phyloP scores from a whole-genome alignment of 1,140 invertebrate genomes.

The Frieseomelitta varia region DNA sequence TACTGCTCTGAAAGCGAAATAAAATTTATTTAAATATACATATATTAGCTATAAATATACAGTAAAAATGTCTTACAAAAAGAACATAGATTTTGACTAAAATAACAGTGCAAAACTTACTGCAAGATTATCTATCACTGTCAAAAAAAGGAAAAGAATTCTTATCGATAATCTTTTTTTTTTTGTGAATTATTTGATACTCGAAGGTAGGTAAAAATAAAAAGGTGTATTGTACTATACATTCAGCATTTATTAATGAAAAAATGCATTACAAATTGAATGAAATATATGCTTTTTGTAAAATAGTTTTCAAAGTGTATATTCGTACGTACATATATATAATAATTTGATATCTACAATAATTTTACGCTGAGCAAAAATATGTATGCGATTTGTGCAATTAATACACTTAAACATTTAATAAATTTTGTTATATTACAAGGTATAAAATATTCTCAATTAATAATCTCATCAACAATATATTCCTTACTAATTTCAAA shows the following conservation, averaged over 20 bases:
- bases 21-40: slow-evolving; percentile 45
- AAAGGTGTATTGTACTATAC: slow-evolving; percentile 53
- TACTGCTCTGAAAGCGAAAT: slow-evolving; percentile 71
- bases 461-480: neutral
- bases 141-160: neutral
- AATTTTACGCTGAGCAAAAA: slow-evolving; percentile 6
- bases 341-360: slow-evolving; percentile 29
- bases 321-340: neutral
- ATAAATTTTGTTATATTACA: slow-evolving; percentile 7
- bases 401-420: neutral
- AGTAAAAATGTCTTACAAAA: neutral
- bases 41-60: neutral
- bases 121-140: neutral
- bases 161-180: slow-evolving; percentile 18
- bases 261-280: slow-evolving; percentile 65
- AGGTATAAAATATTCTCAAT: slow-evolving; percentile 14
- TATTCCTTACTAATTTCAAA: neutral
- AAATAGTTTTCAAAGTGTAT: slow-evolving; percentile 29
- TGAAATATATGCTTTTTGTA: slow-evolving; percentile 31
- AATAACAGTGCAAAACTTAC: slow-evolving; percentile 4
- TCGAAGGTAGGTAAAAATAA: slow-evolving; percentile 63
- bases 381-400: neutral
- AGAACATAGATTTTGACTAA: neutral
- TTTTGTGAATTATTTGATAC: neutral
- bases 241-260: slow-evolving; percentile 70